Percentiles rank a stretch among this genome's conserved stretches.
These are phyloP conservation scores for Teleiodes luculella DNA, from an alignment of 2,888 invertebrate genomes.

Conservation along the genomic window DNA sequence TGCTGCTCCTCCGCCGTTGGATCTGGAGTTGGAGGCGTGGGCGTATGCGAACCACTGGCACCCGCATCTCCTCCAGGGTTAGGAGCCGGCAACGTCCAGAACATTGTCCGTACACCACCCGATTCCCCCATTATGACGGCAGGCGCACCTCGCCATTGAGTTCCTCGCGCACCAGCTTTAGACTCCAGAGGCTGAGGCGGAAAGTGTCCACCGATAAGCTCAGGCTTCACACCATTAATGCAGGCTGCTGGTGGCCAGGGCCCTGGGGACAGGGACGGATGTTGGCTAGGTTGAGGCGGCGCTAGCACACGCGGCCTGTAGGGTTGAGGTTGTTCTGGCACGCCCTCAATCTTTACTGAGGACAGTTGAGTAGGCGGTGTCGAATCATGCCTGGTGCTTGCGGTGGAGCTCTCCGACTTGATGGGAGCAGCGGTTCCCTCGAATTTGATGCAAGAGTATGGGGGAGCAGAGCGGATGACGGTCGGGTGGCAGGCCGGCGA, in stretches of 20 bases:
- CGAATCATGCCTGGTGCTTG: conserved; percentile 51
- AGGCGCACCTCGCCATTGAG: conserved; percentile 83
- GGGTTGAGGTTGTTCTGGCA: conserved; percentile 50
- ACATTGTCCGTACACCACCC: conserved; percentile 88
- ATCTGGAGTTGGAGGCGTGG: conserved; percentile 76
- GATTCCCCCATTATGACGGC: conserved; percentile 96
- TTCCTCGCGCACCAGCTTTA: conserved; percentile 58
- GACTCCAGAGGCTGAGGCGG: conserved; percentile 68
- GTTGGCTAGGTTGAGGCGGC: conserved; percentile 67
- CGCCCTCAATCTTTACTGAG: conserved; percentile 70
- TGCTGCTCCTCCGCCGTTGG: conserved; percentile 73
- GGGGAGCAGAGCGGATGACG: conserved; percentile 78
- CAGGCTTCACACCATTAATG: conserved; percentile 89
- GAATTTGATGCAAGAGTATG: conserved; percentile 79
- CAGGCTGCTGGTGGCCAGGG: conserved; percentile 81
- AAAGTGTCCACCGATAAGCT: conserved; percentile 83
- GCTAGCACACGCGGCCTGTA: conserved; percentile 62
- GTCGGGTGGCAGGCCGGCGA: conserved; percentile 70
- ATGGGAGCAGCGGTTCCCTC: conserved; percentile 67
- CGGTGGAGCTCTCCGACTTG: conserved; percentile 52
- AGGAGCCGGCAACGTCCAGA: conserved; percentile 81
- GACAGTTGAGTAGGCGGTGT: conserved; percentile 53
- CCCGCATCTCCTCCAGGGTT: conserved; percentile 72
- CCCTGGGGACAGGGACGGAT: conserved; percentile 55
- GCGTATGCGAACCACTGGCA: conserved; percentile 73